Evolutionary conservation across 1,140 invertebrate genomes (phyloP).

Genomic region (Augochlora pura): DNA sequence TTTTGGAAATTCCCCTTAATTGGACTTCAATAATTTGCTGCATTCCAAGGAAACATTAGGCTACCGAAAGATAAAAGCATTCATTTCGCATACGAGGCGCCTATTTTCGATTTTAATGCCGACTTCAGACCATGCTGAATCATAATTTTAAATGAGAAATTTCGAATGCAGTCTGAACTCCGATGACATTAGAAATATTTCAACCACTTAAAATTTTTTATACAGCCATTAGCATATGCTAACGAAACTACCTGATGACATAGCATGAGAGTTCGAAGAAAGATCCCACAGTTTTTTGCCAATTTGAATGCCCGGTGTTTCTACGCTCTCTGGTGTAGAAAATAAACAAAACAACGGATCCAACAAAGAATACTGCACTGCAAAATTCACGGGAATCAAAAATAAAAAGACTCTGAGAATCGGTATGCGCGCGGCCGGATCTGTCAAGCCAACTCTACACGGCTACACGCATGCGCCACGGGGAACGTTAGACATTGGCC

Average conservation of each 20-base stretch:
- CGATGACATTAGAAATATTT: not conserved
- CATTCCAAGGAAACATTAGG: too few relatives aligned
- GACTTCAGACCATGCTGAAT: not conserved
- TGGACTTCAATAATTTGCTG: not conserved
- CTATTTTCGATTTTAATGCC: not conserved
- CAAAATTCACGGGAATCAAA: not conserved
- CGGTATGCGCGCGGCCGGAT: slow-evolving; percentile 6
- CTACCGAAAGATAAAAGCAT: too few relatives aligned
- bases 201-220: not conserved
- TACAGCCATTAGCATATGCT: not conserved
- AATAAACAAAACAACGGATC: not conserved
- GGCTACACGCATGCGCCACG: not conserved
- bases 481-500: not conserved
- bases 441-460: not conserved
- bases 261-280: not conserved
- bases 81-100: too few relatives aligned
- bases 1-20: not conserved
- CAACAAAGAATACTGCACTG: not conserved
- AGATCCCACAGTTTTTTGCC: not conserved
- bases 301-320: not conserved
- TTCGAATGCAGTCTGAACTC: not conserved
- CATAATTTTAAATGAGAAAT: not conserved
- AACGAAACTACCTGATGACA: not conserved
- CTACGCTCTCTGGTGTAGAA: too few relatives aligned
- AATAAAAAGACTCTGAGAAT: not conserved